These are phyloP conservation scores for Arge pagana DNA, from an alignment of 2,888 invertebrate genomes.

Conservation along the genomic window DNA sequence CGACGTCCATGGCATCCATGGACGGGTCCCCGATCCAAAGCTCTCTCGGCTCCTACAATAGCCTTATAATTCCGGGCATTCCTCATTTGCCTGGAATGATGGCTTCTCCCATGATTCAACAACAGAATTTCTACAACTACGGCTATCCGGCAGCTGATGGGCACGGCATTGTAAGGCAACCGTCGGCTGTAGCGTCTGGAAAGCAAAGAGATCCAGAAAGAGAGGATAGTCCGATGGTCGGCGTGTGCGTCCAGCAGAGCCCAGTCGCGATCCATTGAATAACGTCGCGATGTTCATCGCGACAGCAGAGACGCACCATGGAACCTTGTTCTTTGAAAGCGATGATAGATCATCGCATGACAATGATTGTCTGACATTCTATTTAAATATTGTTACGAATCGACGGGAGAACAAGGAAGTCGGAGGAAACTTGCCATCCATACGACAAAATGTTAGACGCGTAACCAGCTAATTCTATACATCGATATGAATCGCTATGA, in stretches of 20 bases:
- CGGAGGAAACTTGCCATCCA: constrained; percentile 5
- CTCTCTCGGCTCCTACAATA: constrained; percentile 58
- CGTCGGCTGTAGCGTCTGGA: constrained; percentile 46
- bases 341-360: constrained; percentile 18
- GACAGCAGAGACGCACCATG: constrained; percentile 8
- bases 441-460: constrained; percentile 4
- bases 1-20: constrained; percentile 52
- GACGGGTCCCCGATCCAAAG: constrained; percentile 57
- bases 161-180: constrained; percentile 49
- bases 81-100: constrained; percentile 56
- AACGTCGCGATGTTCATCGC: constrained; percentile 20
- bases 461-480: constrained; percentile 12
- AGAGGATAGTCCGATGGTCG: constrained; percentile 83
- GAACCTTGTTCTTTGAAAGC: constrained; percentile 13
- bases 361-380: constrained; percentile 14
- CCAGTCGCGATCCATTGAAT: constrained; percentile 87
- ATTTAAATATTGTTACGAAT: constrained; percentile 14
- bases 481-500: constrained; percentile 18
- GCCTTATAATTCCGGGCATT: constrained; percentile 58
- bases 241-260: constrained; percentile 89
- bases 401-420: constrained; percentile 11
- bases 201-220: constrained; percentile 59
- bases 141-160: constrained; percentile 51
- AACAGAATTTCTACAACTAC: constrained; percentile 54
- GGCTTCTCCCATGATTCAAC: constrained; percentile 49